Base-by-base conservation (phyloP, 2,113 vertebrate genomes). In the Anser brachyrhynchus region DNA sequence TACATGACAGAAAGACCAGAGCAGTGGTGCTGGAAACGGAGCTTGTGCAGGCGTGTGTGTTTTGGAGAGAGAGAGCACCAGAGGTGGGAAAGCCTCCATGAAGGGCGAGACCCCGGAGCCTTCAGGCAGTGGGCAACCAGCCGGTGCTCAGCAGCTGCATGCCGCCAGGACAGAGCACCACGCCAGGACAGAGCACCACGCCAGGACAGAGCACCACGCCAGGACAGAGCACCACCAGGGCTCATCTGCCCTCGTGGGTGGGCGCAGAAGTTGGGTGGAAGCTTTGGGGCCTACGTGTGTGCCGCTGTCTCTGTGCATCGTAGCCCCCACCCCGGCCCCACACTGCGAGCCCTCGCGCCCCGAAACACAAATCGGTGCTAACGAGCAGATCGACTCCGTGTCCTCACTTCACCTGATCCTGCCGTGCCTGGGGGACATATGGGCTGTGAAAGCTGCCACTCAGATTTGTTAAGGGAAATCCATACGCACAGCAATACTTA, bases 391-490 rank as follows among this genome's bases (percentile, higher is more conserved):
- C 8, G 54, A 46, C 71, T 54, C 14, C 0, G 2, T 64, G 74
- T 94, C 93, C 96, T 90, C 31, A 85, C n/a, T 73, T 95, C 76
- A 86, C 79, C 87, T 72, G 61, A 75, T 58, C 61, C 51, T 83
- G 8, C 19, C n/a, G 83, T 0, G 15, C 41, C 22, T 35, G 31
- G 29, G 82, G 54, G 87, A 70, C 70, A 72, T 64, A 59, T 4
- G 25, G 84, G n/a, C 64, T 55, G 83, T 33, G 89, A 94, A 70
- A 92, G 73, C 85, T 76, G 61, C 76, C 44, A 51, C 79, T 70
- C 37, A 12, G 58, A 80, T 90, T 94, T 92, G 66, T 58, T 70
- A 55, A 84, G 61, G 83, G 71, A 84, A 94, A 84, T 52, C 84
- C 72, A 15, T 73, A 51, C 39, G 64, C 0, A 0, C 85, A 84